Base-by-base conservation (phyloP, 2,797 vertebrate species). In the Myotis daubentonii region DNA sequence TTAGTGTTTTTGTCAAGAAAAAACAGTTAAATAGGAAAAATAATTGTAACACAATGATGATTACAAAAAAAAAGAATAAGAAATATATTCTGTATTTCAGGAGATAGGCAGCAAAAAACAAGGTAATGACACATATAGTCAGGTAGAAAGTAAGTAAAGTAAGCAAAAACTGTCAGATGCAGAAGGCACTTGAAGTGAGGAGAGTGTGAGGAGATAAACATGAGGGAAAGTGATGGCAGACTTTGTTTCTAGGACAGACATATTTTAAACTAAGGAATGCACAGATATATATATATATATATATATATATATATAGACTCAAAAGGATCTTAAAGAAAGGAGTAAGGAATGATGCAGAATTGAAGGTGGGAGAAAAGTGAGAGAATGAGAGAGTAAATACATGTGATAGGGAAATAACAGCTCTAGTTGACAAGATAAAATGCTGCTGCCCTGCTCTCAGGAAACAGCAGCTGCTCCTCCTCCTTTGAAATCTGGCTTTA, bases 271-370 rank as follows among this genome's bases (percentile, higher is more conserved):
- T 36, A 36, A 72, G 25, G 8, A 5, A 60, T 19, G 1, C 13
- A 44, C 0, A 7, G 2, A 28, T n/a, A 33, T 5, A 10, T 12
- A 19, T 5, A 41, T 0, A 7, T 1, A 28, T 25, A 33, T 5
- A 11, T 11, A 20, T 6, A 0, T 30, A 62, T 1, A n/a, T n/a
- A n/a, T n/a, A n/a, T n/a, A n/a, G n/a, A 57, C 4, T 47, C 17
- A 30, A 30, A 76, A 28, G 47, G 33, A 75, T 80, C 8, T 20
- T 16, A 87, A 12, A n/a, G 12, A 62, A 89, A 22, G 17, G 13
- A 28, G 2, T 38, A 33, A 20, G 13, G 16, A 3, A 49, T 57
- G 33, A 94, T n/a, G 49, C 62, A 75, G 15, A 25, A 10, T 6
- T 55, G 10, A 84, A 22, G 30, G 2, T 25, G 3, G 12, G 84